phyloP scores from a whole-genome alignment of 2,888 invertebrate genomes.

The Eilema depressum region DNA sequence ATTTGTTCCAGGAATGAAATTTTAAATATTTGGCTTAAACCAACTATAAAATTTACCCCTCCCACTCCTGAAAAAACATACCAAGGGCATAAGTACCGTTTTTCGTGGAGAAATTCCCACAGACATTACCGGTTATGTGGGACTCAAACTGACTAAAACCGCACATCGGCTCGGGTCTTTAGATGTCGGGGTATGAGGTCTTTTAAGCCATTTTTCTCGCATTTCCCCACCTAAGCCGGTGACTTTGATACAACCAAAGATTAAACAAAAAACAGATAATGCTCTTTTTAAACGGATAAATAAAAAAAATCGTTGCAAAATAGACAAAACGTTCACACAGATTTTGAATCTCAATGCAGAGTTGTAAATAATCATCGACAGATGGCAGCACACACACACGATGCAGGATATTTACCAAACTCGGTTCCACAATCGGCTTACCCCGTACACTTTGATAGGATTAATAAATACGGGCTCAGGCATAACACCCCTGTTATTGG shows the following conservation, averaged over 20 bases:
- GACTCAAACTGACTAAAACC: too few relatives aligned
- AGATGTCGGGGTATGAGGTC: too few relatives aligned
- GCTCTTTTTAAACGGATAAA: background rate
- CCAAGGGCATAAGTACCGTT: too few relatives aligned
- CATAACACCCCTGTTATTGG: background rate
- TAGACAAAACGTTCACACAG: background rate
- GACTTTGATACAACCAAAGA: background rate
- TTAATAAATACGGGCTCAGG: conserved; percentile 7
- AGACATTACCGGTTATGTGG: too few relatives aligned
- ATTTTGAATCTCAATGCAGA: background rate
- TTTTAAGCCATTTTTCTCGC: too few relatives aligned
- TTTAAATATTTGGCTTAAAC: too few relatives aligned
- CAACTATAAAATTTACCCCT: too few relatives aligned
- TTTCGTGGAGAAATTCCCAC: too few relatives aligned
- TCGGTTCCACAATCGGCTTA: conserved; percentile 18
- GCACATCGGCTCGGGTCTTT: too few relatives aligned
- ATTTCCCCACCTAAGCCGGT: too few relatives aligned
- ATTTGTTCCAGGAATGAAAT: too few relatives aligned
- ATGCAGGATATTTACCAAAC: background rate
- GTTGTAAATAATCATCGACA: background rate
- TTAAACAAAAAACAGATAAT: background rate
- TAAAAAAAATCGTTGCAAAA: background rate
- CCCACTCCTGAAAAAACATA: too few relatives aligned
- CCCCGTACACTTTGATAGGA: conserved; percentile 13
- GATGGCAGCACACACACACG: background rate